Percentiles rank a stretch among this genome's conserved stretches.
phyloP scores from a whole-genome alignment of 2,113 vertebrate genomes.

The Chionodraco myersi region DNA sequence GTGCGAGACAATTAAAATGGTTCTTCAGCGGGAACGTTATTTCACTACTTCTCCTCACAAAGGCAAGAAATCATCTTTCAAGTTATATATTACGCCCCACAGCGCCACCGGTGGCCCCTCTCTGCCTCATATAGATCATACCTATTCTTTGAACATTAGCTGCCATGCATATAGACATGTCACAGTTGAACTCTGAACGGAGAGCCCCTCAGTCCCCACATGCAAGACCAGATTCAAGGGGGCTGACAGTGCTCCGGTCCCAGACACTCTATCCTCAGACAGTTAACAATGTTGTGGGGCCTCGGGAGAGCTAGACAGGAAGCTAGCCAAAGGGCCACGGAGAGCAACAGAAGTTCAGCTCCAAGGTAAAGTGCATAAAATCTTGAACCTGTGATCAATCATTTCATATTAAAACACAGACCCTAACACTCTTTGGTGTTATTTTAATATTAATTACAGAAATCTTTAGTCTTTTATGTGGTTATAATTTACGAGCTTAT shows the following conservation, averaged over 20 bases:
- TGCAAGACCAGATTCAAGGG: constrained; percentile 59
- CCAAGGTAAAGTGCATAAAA: constrained; percentile 92
- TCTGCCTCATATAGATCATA: constrained; percentile 69
- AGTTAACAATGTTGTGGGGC: constrained; percentile 82
- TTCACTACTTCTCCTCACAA: constrained; percentile 63
- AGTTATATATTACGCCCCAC: constrained; percentile 76
- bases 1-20: constrained; percentile 61
- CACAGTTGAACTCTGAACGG: constrained; percentile 74
- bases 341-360: constrained; percentile 89
- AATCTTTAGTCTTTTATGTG: constrained; percentile 38
- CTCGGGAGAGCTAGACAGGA: constrained; percentile 88
- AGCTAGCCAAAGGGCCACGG: constrained; percentile 85
- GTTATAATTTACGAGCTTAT: constrained; percentile 67
- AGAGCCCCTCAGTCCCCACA: constrained; percentile 50
- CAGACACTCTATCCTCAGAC: constrained; percentile 81
- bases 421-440: constrained; percentile 34
- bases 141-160: constrained; percentile 80
- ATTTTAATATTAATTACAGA: constrained; percentile 38
- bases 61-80: constrained; percentile 74
- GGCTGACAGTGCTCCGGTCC: constrained; percentile 58
- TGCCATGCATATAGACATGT: constrained; percentile 77
- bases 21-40: constrained; percentile 48
- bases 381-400: constrained; percentile 89
- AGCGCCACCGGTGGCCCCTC: constrained; percentile 66
- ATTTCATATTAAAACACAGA: constrained; percentile 60